These are phyloP conservation scores for Drosophila anceps DNA, from an alignment of 2,888 invertebrate genomes.

Conservation along the genomic window DNA sequence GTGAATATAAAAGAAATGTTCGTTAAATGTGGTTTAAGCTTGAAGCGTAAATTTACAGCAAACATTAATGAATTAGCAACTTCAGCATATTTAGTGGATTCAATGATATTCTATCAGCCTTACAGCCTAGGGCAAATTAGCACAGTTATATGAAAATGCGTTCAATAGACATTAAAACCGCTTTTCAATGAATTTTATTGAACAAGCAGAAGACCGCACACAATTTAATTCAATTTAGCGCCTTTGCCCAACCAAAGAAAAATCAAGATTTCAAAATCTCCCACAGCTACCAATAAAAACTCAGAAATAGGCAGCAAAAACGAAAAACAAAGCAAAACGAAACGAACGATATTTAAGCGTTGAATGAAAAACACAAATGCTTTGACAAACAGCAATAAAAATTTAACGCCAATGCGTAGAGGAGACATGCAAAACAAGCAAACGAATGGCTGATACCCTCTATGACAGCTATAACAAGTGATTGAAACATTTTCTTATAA, in stretches of 20 bases:
- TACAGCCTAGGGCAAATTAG: slow-evolving; percentile 28
- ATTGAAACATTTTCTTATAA: neutral
- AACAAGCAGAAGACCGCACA: slow-evolving; percentile 21
- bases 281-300: slow-evolving; percentile 3
- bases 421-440: slow-evolving; percentile 17
- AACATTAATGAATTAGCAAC: slow-evolving; percentile 12
- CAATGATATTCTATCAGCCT: slow-evolving; percentile 33
- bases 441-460: slow-evolving; percentile 26
- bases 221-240: slow-evolving; percentile 59
- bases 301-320: slow-evolving; percentile 15
- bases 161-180: neutral
- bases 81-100: slow-evolving; percentile 3
- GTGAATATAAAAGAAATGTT: slow-evolving; percentile 41
- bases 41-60: slow-evolving; percentile 10
- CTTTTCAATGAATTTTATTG: slow-evolving; percentile 28
- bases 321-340: slow-evolving; percentile 1
- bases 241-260: slow-evolving; percentile 41
- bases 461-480: neutral
- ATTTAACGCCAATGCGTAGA: slow-evolving; percentile 3
- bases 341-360: slow-evolving; percentile 38
- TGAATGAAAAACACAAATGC: slow-evolving; percentile 43
- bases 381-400: slow-evolving; percentile 37
- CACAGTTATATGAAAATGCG: slow-evolving; percentile 38
- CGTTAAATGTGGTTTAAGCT: slow-evolving; percentile 2
- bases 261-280: slow-evolving; percentile 46